Evolutionary conservation across 2,888 invertebrate genomes (phyloP).

Genomic region (Epinotia brunnichana): DNA sequence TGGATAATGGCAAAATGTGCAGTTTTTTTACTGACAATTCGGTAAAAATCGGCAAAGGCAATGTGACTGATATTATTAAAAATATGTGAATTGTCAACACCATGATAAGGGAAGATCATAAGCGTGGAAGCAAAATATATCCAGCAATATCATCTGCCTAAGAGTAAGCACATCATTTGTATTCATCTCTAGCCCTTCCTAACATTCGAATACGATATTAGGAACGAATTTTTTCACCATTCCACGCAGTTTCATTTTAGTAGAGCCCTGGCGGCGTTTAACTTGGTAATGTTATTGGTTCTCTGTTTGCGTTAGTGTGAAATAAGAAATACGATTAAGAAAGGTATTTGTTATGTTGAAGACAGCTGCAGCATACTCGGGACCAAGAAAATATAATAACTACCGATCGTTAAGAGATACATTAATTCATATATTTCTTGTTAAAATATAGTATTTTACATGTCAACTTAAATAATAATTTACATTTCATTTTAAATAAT

Average conservation of each 20-base stretch:
- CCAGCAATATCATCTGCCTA: constrained; percentile 41
- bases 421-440: too few relatives aligned
- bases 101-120: constrained; percentile 11
- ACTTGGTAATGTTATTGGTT: constrained; percentile 43
- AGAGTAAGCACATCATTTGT: constrained; percentile 43
- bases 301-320: constrained; percentile 30
- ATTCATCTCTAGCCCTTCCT: constrained; percentile 42
- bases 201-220: constrained; percentile 44
- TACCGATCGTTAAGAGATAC: not conserved
- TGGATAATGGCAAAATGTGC: not conserved
- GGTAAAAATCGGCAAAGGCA: too few relatives aligned
- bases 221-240: constrained; percentile 44
- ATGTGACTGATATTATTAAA: not conserved
- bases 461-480: too few relatives aligned
- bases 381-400: not conserved
- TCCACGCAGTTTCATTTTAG: constrained; percentile 43
- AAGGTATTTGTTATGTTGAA: constrained; percentile 8
- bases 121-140: constrained; percentile 22
- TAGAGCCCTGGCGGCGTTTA: constrained; percentile 39
- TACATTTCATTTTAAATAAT: too few relatives aligned
- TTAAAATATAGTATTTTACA: too few relatives aligned
- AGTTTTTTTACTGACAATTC: not conserved
- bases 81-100: constrained; percentile 18
- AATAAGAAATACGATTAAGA: constrained; percentile 18
- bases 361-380: not conserved